Conservation (phyloP, 2,113 vertebrate genomes). For the Collichthys lucidus region DNA sequence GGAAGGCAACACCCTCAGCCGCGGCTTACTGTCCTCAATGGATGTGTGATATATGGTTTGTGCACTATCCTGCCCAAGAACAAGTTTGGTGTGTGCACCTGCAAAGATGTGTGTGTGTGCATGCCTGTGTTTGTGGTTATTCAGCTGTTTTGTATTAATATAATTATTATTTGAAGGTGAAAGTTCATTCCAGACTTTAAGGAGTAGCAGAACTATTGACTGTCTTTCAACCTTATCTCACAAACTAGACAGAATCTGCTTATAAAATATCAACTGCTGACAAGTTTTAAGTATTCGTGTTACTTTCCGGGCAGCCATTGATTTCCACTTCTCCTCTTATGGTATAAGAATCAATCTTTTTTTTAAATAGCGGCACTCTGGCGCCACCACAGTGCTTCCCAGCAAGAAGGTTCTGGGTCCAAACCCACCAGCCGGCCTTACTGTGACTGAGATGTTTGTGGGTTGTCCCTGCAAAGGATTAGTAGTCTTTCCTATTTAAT, state of each 20-base stretch:
- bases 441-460: too few relatives aligned
- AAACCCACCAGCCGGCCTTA: too few relatives aligned
- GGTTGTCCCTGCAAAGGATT: too few relatives aligned
- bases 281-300: too few relatives aligned
- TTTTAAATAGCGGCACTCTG: too few relatives aligned
- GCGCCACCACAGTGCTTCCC: too few relatives aligned
- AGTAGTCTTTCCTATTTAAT: too few relatives aligned
- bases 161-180: conserved; percentile 1
- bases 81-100: neutral
- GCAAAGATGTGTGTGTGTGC: conserved; percentile 3
- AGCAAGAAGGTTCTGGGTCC: too few relatives aligned
- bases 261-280: too few relatives aligned
- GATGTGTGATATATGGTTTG: conserved; percentile 29
- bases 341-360: neutral
- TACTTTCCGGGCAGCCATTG: too few relatives aligned
- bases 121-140: neutral
- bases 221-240: too few relatives aligned
- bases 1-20: conserved; percentile 63
- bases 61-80: conserved; percentile 1
- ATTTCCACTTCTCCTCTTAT: neutral
- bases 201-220: neutral
- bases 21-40: conserved; percentile 20
- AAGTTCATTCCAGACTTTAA: neutral
- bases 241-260: too few relatives aligned
- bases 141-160: conserved; percentile 1